Evolutionary conservation across 2,888 invertebrate genomes (phyloP), one percentile per base, ranked within the genome.

Genomic region (Andricus curvator): DNA sequence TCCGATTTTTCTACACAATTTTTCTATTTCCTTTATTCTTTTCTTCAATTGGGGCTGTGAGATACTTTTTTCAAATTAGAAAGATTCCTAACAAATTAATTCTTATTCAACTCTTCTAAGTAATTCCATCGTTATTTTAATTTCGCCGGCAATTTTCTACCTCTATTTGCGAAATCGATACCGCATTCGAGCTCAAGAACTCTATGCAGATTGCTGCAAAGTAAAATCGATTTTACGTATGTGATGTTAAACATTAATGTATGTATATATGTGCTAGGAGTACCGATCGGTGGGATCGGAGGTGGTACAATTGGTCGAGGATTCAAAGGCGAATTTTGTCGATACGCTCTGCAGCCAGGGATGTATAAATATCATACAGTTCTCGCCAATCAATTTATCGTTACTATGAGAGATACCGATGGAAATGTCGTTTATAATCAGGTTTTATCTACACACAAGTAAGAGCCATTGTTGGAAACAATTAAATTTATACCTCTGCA

Each of bases 261-360:
- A 67, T 67, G n/a, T 44, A 48, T 77, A 17, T 78, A 77, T 80
- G 78, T 79, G 37, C 2, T 87, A 97, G 97, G 97, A 81, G 97
- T 96, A 44, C 97, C 97, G 3, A 93, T 97, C 85, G 97, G 97
- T 80, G 97, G 97, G 68, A 96, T 97, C 83, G 97, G 97, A 4
- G 94, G 95, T 84, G 96, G 96, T 0, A 96, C 97, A 0, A 98
- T 99, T 88, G 98, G 98, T 4, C 94, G 98, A 78, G 98, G 98
- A 6, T 99, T 95, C 93, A 96, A 96, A 89, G 99, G 99, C 25
- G 98, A 98, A 93, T 99, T 99, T 93, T 98, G 98, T 92, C 95
- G 98, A 80, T 99, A 96, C 92, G 97, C 98, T 92, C 94, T 99
- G 90, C 95, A 95, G 83, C 99, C 99, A 0, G 98, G 98, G 76